Conservation (phyloP, 2,113 vertebrate genomes). For the Dendropsophus ebraccatus region DNA sequence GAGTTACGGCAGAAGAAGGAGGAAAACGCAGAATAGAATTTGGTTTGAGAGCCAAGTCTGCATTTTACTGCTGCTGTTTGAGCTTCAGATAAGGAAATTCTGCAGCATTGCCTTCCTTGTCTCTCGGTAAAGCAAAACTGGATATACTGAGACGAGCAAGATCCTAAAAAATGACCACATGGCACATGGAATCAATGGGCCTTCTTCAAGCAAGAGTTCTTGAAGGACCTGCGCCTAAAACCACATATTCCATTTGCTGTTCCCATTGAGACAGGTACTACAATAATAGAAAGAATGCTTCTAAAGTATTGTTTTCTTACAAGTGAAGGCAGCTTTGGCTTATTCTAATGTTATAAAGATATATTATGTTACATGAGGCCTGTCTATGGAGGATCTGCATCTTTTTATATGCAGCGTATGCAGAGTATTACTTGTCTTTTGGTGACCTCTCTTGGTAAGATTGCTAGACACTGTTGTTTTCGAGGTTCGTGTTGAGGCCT, state of each 20-base stretch:
- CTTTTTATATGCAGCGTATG: background rate
- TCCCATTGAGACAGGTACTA: background rate
- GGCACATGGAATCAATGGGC: conserved; percentile 19
- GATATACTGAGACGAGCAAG: background rate
- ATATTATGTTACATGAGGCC: background rate
- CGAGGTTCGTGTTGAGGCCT: background rate
- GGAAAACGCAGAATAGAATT: background rate
- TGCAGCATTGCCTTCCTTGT: background rate
- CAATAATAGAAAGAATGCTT: background rate
- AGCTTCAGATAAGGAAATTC: background rate
- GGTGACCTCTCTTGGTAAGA: background rate
- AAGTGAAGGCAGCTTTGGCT: background rate
- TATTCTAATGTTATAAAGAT: background rate
- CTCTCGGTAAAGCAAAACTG: background rate
- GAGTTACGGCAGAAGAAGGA: background rate
- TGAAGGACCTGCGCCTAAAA: background rate
- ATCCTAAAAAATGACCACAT: background rate
- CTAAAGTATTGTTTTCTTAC: background rate
- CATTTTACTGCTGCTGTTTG: conserved; percentile 3
- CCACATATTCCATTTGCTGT: background rate
- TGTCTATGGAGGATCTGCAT: background rate
- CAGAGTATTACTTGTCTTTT: background rate
- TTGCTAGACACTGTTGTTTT: background rate
- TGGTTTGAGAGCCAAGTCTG: background rate
- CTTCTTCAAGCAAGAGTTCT: background rate